phyloP scores from a whole-genome alignment of 2,113 vertebrate species.

The Rhinolophus sinicus region DNA sequence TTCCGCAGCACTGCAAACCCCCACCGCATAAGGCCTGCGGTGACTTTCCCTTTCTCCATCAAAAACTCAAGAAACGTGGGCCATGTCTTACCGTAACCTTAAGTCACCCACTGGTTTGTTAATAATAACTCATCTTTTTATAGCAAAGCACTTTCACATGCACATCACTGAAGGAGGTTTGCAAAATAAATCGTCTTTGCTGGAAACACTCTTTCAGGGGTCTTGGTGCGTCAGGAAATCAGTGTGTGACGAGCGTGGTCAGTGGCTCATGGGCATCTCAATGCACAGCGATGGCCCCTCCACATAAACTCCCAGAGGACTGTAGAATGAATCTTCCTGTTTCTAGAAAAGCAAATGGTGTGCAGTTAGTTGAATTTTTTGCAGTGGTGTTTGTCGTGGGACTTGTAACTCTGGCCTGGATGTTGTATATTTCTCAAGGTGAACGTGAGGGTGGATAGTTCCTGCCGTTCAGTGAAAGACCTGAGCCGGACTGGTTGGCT shows the following conservation, averaged over 20 bases:
- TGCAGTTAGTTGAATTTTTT: neutral
- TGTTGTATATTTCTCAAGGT: neutral
- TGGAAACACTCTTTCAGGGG: neutral
- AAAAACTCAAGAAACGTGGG: neutral
- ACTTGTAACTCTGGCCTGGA: accelerated
- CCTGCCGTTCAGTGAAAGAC: neutral
- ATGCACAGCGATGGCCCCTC: neutral
- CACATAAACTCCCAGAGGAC: neutral
- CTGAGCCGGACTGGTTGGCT: neutral
- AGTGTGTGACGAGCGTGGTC: neutral
- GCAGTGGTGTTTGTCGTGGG: neutral
- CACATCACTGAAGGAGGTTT: neutral
- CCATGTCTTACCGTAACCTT: neutral
- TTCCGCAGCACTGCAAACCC: neutral
- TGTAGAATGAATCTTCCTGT: neutral
- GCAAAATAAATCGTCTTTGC: neutral
- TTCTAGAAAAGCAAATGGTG: neutral
- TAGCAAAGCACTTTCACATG: neutral
- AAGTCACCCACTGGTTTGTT: neutral
- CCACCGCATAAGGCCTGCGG: accelerated
- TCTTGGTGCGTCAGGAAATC: neutral
- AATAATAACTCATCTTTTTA: neutral
- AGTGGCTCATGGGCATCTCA: accelerated
- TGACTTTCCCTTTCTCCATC: neutral
- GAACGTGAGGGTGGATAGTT: neutral